Base-by-base conservation (phyloP, 2,888 invertebrate genomes). In the Mimachlamys varia region DNA sequence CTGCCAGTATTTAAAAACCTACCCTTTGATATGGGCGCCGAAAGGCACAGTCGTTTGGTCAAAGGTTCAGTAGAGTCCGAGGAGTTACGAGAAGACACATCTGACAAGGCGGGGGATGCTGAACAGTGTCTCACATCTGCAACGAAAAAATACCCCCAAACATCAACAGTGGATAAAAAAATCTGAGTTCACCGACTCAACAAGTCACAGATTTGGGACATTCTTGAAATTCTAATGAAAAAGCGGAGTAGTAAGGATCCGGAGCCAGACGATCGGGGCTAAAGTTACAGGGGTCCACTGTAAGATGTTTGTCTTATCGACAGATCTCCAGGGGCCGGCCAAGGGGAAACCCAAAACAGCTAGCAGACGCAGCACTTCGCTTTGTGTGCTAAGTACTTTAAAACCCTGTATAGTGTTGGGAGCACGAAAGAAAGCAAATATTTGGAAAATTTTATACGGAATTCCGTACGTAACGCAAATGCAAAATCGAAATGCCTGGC, bases 91-190 rank as follows among this genome's bases (percentile, higher is more conserved):
- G 89, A 89, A 33, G 90, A 90, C 87, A 87, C 89, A 88, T 90
- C 90, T 38, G 90, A 90, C 19, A 90, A 87, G 33, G 89, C 90
- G 33, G 90, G 90, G 38, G 90, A 90, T 49, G 87, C 90, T 55
- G 90, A 87, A 53, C 76, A 55, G 44, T 76, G 89, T 33, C 89
- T 87, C 87, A 89, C 90, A 90, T 90, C 90, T 90, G 27, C 53
- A 90, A 76, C 33, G 10, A 22, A 33, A 90, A 44, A 88, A 10
- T 58, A 87, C 27, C n/a, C n/a, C 12, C n/a, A n/a, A 88, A 49
- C 88, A 49, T 53, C 44, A 88, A 22, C 88, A 89, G 58, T 22
- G n/a, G 13, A 50, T 49, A 50, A 87, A 50, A 87, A 49, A 27
- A 50, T n/a, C 50, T 27, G 76, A 19, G 38, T 89, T 53, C 49